These are phyloP conservation scores for Lacerta bilineata DNA, from an alignment of 2,797 vertebrate species.

Conservation along the genomic window DNA sequence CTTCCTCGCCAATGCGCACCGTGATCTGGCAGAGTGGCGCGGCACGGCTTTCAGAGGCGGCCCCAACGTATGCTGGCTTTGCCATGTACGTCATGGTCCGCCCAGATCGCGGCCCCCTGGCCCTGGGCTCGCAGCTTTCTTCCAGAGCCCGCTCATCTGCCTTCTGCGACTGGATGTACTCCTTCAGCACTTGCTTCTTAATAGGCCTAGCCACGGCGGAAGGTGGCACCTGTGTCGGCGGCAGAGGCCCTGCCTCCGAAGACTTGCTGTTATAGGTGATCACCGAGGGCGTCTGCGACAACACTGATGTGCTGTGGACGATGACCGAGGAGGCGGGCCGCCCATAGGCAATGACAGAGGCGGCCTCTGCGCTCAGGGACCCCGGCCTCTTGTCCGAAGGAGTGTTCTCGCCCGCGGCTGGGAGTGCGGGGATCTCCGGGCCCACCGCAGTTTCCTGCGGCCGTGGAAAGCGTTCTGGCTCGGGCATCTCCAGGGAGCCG, in stretches of 20 bases:
- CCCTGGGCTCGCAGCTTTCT: slow-evolving; percentile 76
- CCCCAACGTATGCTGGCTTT: slow-evolving; percentile 81
- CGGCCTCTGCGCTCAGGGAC: slow-evolving; percentile 66
- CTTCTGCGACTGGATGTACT: slow-evolving; percentile 63
- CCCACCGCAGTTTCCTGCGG: neutral
- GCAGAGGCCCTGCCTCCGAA: slow-evolving; percentile 50
- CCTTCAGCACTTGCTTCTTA: slow-evolving; percentile 50
- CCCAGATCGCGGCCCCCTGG: slow-evolving; percentile 74
- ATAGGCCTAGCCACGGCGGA: slow-evolving; percentile 50
- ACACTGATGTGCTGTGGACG: slow-evolving; percentile 85
- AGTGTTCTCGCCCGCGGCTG: slow-evolving; percentile 65
- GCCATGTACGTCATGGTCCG: slow-evolving; percentile 83
- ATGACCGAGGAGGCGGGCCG: slow-evolving; percentile 90
- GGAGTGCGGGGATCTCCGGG: slow-evolving; percentile 61
- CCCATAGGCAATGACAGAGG: slow-evolving; percentile 90
- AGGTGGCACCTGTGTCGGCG: slow-evolving; percentile 54
- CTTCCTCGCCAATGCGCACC: slow-evolving; percentile 92
- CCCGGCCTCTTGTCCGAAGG: slow-evolving; percentile 66
- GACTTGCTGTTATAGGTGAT: slow-evolving; percentile 77
- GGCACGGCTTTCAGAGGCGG: slow-evolving; percentile 79
- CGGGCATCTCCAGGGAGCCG: neutral
- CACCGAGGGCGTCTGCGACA: slow-evolving; percentile 85
- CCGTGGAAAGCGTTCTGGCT: neutral
- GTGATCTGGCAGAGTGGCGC: slow-evolving; percentile 93
- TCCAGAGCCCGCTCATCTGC: slow-evolving; percentile 63